Base-by-base conservation (phyloP, 1,140 invertebrate species). In the Dendrolimus kikuchii region DNA sequence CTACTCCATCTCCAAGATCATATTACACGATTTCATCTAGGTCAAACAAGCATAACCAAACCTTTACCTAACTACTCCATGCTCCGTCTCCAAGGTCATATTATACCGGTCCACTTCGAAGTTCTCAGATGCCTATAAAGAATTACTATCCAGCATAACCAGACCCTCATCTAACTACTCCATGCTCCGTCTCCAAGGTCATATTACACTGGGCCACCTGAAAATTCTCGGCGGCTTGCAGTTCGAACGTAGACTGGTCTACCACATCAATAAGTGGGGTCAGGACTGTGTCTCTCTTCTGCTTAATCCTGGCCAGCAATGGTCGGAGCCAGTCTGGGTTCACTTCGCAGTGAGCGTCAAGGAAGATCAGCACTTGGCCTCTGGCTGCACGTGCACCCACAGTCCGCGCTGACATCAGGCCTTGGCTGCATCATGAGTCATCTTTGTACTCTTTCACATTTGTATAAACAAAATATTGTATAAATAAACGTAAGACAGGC, bases 341-440 rank as follows among this genome's bases (percentile, higher is more conserved):
- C n/a, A 91, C 92, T 90, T 99, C 97, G 88, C 96, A 98, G 81
- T 99, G 97, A n/a, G 96, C 95, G 87, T 99, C 97, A 41, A 98
- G 88, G 81, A 98, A 98, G n/a, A 98, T 89, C 9, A 99, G 84
- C 23, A 96, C 94, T 77, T 98, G 92, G 0, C 95, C 96, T 4
- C 79, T 84, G 5, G 96, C 95, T 46, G 88, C 85, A 49, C 91
- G 89, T 3, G 96, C 96, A 36, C 96, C 96, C 47, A 90, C 89
- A 52, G 98, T 86, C 47, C 96, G 89, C 3, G 97, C 96, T 44
- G 93, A 85, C 74, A 98, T 98, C 36, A 98, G 86, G 23, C 97
- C 97, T 66, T 93, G 88, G 53, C 90, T 90, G 63, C 40, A 66
- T 62, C 48, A 23, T 23, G 23, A 23, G 23, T 23, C 1, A 23